These are phyloP conservation scores for Embiotoca jacksoni DNA, from an alignment of 2,113 vertebrate species.

Conservation along the genomic window DNA sequence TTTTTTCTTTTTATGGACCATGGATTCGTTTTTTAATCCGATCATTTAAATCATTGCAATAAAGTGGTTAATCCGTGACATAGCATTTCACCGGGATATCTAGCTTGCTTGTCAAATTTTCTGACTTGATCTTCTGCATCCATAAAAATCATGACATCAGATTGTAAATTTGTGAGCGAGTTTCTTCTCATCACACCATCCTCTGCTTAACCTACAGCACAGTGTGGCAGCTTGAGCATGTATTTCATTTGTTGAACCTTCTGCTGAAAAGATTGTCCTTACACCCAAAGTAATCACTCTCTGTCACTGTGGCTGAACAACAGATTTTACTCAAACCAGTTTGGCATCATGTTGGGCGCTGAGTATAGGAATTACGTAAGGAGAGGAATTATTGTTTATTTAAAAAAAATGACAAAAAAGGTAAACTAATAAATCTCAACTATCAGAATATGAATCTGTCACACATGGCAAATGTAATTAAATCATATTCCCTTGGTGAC, in stretches of 20 bases:
- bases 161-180: neutral
- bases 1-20: slow-evolving; percentile 10
- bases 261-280: slow-evolving; percentile 30
- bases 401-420: slow-evolving; percentile 1
- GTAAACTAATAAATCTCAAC: slow-evolving; percentile 12
- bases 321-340: slow-evolving; percentile 21
- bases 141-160: neutral
- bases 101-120: slow-evolving; percentile 7
- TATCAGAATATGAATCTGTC: slow-evolving; percentile 5
- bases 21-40: no score
- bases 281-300: slow-evolving; percentile 11
- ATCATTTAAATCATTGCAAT: slow-evolving; percentile 14
- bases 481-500: slow-evolving; percentile 22
- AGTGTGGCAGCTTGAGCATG: slow-evolving; percentile 26
- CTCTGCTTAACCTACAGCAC: slow-evolving; percentile 24
- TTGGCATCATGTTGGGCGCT: slow-evolving; percentile 18
- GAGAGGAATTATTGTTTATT: slow-evolving; percentile 5
- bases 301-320: neutral
- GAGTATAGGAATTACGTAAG: slow-evolving; percentile 2
- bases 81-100: neutral
- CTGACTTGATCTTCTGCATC: neutral
- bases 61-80: neutral
- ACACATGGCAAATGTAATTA: slow-evolving; percentile 12
- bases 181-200: slow-evolving; percentile 3
- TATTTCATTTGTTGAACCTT: slow-evolving; percentile 42